A percentile compares a stretch with the other conserved stretches of the same genome.
Evolutionary conservation across 2,888 invertebrate species (phyloP).

Genomic region (Pheosia gnoma): DNA sequence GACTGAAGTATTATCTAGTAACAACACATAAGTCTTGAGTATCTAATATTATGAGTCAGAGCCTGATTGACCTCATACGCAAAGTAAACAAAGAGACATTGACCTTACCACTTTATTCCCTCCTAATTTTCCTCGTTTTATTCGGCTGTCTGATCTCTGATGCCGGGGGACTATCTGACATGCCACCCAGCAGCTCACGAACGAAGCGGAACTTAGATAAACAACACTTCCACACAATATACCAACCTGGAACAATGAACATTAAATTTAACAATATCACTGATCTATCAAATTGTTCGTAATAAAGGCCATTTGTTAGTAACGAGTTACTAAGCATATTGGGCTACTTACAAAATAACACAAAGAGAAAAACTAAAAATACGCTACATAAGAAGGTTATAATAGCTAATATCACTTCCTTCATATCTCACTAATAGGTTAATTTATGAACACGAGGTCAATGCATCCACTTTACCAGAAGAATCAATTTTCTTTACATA

Average conservation of each 20-base stretch:
- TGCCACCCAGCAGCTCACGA: slow-evolving; percentile 91
- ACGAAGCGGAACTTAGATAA: slow-evolving; percentile 94
- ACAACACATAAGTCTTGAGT: neutral
- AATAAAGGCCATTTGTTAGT: neutral
- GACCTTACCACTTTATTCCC: slow-evolving; percentile 53
- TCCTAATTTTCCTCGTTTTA: slow-evolving; percentile 66
- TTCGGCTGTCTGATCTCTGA: slow-evolving; percentile 84
- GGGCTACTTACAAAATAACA: slow-evolving; percentile 81
- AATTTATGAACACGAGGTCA: slow-evolving; percentile 63
- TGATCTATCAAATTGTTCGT: neutral
- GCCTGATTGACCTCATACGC: neutral
- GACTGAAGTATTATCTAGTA: neutral
- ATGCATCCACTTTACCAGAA: slow-evolving; percentile 70
- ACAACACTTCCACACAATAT: slow-evolving; percentile 95
- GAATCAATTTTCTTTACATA: slow-evolving; percentile 47
- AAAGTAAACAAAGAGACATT: slow-evolving; percentile 3
- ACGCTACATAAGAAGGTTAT: slow-evolving; percentile 79
- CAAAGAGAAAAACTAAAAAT: slow-evolving; percentile 80
- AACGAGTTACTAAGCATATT: slow-evolving; percentile 38
- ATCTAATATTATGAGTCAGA: slow-evolving; percentile 10
- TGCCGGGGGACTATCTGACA: slow-evolving; percentile 86
- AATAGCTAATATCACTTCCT: slow-evolving; percentile 81
- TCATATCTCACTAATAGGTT: slow-evolving; percentile 73
- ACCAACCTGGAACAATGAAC: slow-evolving; percentile 91
- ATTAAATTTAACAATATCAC: slow-evolving; percentile 21